Base-by-base conservation (phyloP, 2,888 invertebrate genomes). In the Eucriotettix oculatus region DNA sequence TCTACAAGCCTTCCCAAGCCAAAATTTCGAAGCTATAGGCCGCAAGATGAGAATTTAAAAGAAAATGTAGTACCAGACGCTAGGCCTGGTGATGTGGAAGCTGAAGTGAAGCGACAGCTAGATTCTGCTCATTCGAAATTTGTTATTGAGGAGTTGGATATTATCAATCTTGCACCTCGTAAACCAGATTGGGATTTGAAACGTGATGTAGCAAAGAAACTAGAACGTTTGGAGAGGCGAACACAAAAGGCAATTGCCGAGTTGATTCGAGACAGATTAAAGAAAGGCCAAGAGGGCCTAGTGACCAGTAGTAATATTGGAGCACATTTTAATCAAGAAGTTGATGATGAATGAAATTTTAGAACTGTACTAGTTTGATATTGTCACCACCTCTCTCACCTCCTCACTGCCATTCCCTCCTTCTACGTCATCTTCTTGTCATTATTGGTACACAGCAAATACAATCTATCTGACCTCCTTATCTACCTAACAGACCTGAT, bases 161-260 rank as follows among this genome's bases (percentile, higher is more conserved):
- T 98, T 66, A 84, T 87, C 40, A 94, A 89, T 70, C 77, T 98
- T 66, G 97, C 96, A 1, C 97, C 97, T 0, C 79, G 95, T 42
- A 98, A 98, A 76, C 92, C 94, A 9, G 97, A 98, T 71, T 98
- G 97, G 96, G 98, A 98, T 74, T 77, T 98, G 53, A 97, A 97
- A 71, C 79, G 98, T 66, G 96, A 95, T 75, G 87, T 93, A 1
- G 83, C 91, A 0, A 91, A 91, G 66, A 96, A 95, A 72, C 72
- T 98, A 61, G 93, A 93, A 66, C 92, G 90, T 72, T 73, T 99
- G 44, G 96, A 97, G 68, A 81, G 88, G 62, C 79, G 90, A 68
- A 98, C 98, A 42, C 95, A 97, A 69, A 87, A 89, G 70, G 92
- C 97, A 0, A 97, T 99, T 65, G 96, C 95, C 0, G 96, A 97